Evolutionary conservation across 1,140 invertebrate genomes (phyloP), one percentile per base, ranked within the genome.

Genomic region (Lerema accius): DNA sequence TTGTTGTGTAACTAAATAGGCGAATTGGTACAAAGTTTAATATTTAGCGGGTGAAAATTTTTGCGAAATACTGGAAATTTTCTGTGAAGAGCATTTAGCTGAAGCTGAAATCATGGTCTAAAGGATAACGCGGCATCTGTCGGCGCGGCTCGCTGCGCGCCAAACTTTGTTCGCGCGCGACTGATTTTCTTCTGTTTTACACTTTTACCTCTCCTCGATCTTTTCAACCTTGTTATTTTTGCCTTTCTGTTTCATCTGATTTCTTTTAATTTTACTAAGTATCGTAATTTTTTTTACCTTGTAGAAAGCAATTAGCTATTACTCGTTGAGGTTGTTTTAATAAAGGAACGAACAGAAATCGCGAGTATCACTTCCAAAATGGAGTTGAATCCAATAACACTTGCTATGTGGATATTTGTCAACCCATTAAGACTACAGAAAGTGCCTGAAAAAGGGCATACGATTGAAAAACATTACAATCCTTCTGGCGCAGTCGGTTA

Each of bases 121-220:
- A 1, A 32, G 28, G 28, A 32, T 32, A 37, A 61, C 32, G 60
- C 45, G 65, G 53, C 60, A 59, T 50, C 37, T 53, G 65, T 19
- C 17, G 60, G 59, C 43, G 49, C 28, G 40, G 51, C 10, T 43
- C 59, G 56, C 35, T 42, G 63, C 11, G 26, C 49, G 48, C 35
- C 37, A 19, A 50, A 56, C 50, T 62, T 61, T 50, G 7, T 17
- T 26, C 55, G 14, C 14, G 37, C 53, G n/a, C 37, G 26, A 59
- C 61, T 59, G 61, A 67, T 51, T 63, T 45, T 63, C 40, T 37
- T 39, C 48, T 63, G 39, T 53, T 63, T 32, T 63, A 63, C 40
- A 63, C 50, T 58, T 62, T 62, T 56, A 67, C 59, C 28, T n/a
- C 28, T 32, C 6, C 7, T 32, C 28, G 9, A 1, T 7, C 3